phyloP scores from a whole-genome alignment of 2,797 vertebrate genomes.

The Chloroceryle amazona region DNA sequence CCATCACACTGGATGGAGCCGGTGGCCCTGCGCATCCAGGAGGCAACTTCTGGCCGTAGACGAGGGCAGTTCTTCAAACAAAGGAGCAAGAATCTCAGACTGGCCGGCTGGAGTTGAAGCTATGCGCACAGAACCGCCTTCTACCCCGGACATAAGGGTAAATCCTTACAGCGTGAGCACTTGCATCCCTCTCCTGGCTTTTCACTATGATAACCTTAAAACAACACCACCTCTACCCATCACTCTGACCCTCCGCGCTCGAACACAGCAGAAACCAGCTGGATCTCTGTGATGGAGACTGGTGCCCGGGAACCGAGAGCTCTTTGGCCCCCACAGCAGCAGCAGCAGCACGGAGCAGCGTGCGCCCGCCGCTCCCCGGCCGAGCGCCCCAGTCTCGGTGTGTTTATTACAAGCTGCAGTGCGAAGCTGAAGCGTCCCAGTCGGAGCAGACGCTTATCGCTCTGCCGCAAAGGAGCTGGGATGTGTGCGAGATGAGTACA shows the following conservation, averaged over 20 bases:
- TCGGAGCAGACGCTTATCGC: not conserved
- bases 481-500: not conserved
- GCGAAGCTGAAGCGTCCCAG: not conserved
- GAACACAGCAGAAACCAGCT: not conserved
- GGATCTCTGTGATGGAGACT: not conserved
- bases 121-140: accelerated
- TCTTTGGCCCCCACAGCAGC: not conserved
- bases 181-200: accelerated
- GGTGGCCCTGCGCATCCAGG: not conserved
- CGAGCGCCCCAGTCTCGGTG: accelerated
- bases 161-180: not conserved
- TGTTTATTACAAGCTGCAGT: accelerated
- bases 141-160: not conserved
- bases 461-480: not conserved
- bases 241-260: accelerated
- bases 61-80: not conserved
- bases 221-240: accelerated
- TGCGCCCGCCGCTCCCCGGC: accelerated
- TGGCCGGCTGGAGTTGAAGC: not conserved
- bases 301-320: not conserved
- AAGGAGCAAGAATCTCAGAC: not conserved
- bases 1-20: not conserved
- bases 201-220: not conserved
- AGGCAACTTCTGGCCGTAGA: not conserved
- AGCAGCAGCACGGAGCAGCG: too few species aligned